A percentile compares a stretch with the other conserved stretches of the same genome.
Conservation (phyloP, 2,888 invertebrate genomes). For the Gymnoscelis rufifasciata region DNA sequence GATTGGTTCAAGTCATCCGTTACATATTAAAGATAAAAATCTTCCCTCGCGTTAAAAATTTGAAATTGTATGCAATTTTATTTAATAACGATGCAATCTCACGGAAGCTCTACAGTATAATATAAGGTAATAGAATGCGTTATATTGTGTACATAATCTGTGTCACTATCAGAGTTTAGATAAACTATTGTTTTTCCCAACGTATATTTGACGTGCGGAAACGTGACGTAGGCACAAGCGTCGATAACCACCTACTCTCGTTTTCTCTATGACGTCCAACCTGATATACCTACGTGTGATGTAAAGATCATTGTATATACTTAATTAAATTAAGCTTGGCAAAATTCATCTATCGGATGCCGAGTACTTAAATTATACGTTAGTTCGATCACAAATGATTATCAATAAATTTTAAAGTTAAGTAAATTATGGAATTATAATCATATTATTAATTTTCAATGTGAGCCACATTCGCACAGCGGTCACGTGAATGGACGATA, state of each 20-base stretch:
- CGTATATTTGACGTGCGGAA: constrained; percentile 45
- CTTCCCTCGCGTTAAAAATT: no score
- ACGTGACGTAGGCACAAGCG: constrained; percentile 49
- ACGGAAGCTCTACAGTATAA: no score
- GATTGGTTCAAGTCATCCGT: not conserved
- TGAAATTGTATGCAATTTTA: no score
- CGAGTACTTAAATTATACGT: no score
- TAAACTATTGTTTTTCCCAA: constrained; percentile 41
- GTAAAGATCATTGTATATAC: constrained; percentile 31
- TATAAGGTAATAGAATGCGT: no score
- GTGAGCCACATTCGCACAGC: constrained; percentile 46
- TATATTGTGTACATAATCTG: no score
- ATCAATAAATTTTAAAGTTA: no score
- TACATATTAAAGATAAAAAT: no score
- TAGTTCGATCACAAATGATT: no score
- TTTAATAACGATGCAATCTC: no score
- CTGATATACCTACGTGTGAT: constrained; percentile 48
- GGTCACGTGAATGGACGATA: constrained; percentile 45
- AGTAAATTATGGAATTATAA: constrained; percentile 40
- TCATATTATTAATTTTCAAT: constrained; percentile 54
- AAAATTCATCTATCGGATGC: no score
- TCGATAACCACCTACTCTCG: constrained; percentile 60
- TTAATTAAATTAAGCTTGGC: constrained; percentile 32
- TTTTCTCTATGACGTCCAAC: constrained; percentile 51
- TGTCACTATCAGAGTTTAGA: constrained; percentile 29